A percentile compares a stretch with the other conserved stretches of the same genome.
Conservation (phyloP, 2,113 vertebrate species). For the Vidua macroura region DNA sequence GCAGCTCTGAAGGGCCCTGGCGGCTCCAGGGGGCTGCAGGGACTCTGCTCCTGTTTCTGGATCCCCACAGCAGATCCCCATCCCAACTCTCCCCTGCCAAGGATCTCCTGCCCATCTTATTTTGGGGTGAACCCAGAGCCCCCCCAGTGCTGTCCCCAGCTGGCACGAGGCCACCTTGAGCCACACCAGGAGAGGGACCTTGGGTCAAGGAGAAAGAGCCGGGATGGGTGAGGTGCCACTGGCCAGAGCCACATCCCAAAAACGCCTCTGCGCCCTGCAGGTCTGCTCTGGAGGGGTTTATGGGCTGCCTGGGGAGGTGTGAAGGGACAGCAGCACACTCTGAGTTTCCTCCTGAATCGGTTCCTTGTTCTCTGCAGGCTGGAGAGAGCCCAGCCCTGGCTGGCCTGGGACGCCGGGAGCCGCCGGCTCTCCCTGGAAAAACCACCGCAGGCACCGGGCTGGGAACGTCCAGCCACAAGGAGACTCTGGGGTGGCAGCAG, state of each 20-base stretch:
- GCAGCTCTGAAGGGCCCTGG: not conserved
- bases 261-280: rapidly evolving
- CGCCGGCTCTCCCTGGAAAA: not conserved
- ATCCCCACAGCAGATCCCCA: not conserved
- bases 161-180: not conserved
- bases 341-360: not conserved
- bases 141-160: rapidly evolving
- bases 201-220: not conserved
- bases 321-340: not conserved
- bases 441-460: not conserved
- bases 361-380: not conserved
- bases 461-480: not conserved
- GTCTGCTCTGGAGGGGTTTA: not conserved
- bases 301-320: not conserved
- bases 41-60: not conserved
- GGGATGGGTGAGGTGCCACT: rapidly evolving
- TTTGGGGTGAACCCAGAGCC: not conserved
- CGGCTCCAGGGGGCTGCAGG: not conserved
- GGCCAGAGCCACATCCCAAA: not conserved
- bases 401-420: not conserved
- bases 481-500: not conserved
- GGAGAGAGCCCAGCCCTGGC: not conserved
- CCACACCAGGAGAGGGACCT: not conserved
- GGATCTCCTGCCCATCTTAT: not conserved
- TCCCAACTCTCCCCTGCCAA: rapidly evolving